These are phyloP conservation scores for Kryphioiulus occultus DNA, from an alignment of 2,888 invertebrate species.

Conservation along the genomic window DNA sequence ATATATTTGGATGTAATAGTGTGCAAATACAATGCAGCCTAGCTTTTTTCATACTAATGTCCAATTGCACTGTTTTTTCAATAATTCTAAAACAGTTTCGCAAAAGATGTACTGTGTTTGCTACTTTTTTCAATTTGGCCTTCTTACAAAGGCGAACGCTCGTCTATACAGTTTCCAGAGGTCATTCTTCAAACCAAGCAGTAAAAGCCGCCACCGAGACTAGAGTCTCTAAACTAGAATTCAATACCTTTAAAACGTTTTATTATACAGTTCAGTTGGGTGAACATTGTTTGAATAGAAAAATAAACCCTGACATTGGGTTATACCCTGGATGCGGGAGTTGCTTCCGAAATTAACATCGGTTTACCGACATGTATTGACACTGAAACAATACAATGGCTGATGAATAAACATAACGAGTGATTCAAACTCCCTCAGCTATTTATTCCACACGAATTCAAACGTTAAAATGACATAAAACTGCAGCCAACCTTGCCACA, in stretches of 20 bases:
- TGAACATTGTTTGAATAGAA: background rate
- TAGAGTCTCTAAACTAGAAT: background rate
- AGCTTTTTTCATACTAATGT: too few relatives aligned
- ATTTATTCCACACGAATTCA: background rate
- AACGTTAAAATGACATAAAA: slow-evolving; percentile 2
- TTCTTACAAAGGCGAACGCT: background rate
- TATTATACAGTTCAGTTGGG: background rate
- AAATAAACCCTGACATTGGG: background rate
- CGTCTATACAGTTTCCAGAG: background rate
- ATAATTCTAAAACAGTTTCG: background rate
- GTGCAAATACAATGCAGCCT: too few relatives aligned
- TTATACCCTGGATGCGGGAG: background rate
- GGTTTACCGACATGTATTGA: background rate
- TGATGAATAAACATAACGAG: slow-evolving; percentile 1
- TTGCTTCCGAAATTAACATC: background rate
- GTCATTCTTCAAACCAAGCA: background rate
- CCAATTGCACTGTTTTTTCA: background rate
- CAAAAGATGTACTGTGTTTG: background rate
- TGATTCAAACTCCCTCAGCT: background rate
- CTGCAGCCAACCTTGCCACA: background rate
- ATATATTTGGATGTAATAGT: background rate
- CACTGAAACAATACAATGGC: background rate
- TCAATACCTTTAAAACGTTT: background rate
- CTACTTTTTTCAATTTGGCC: too few relatives aligned
- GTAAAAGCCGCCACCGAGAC: background rate